These are phyloP conservation scores for Anguilla japonica DNA, from an alignment of 2,113 vertebrate species.

Conservation along the genomic window DNA sequence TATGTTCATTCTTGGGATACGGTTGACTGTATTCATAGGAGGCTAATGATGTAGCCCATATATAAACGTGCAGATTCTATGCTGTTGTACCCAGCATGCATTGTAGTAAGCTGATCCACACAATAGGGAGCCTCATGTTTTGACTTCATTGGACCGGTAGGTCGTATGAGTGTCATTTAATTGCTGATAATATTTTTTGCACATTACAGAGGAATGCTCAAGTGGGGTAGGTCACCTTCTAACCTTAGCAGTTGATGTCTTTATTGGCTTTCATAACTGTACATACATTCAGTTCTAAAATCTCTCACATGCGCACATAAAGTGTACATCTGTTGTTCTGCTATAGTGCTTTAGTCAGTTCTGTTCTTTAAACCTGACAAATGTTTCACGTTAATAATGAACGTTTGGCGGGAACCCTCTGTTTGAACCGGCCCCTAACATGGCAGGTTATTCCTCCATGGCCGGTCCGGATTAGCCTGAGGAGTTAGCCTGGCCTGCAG, in stretches of 20 bases:
- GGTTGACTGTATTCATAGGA: background rate
- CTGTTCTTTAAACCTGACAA: slow-evolving; percentile 43
- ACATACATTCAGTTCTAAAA: background rate
- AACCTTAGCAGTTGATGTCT: background rate
- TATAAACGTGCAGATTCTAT: background rate
- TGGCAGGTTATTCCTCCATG: slow-evolving; percentile 16
- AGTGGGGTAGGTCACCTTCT: background rate
- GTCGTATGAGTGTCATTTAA: background rate
- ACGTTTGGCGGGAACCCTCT: slow-evolving; percentile 21
- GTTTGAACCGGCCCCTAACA: background rate
- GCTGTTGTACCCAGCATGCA: no score
- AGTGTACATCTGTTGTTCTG: background rate
- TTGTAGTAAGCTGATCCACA: no score
- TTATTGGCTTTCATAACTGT: background rate
- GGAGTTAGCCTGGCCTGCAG: slow-evolving; percentile 1
- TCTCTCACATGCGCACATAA: background rate
- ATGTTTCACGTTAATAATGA: slow-evolving; percentile 44
- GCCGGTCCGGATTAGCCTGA: slow-evolving; percentile 23
- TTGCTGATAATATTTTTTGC: background rate
- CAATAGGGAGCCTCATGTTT: background rate
- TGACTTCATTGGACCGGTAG: no score
- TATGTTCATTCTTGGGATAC: background rate
- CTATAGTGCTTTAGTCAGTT: background rate
- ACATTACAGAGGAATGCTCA: background rate
- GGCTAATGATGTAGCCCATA: background rate